A percentile compares a stretch with the other conserved stretches of the same genome.
Conservation (phyloP, 2,113 vertebrate genomes). For the Girardinichthys multiradiatus region DNA sequence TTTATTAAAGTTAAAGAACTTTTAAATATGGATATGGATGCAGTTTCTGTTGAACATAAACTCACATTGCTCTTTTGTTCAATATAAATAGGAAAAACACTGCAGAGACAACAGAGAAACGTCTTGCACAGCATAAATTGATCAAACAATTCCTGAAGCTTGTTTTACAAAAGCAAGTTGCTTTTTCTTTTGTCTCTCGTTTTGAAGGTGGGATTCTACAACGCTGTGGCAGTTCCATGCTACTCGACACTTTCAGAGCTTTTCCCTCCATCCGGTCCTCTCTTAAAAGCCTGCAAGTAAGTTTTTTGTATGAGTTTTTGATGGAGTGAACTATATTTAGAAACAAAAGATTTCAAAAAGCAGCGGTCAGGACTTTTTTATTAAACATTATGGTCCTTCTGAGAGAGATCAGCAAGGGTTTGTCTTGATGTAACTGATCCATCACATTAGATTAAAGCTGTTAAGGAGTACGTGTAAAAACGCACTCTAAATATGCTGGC, state of each 20-base stretch:
- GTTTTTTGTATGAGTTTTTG: slow-evolving; percentile 24
- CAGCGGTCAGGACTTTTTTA: not conserved
- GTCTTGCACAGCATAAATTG: too few relatives aligned
- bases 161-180: not conserved
- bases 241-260: slow-evolving; percentile 92
- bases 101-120: not conserved
- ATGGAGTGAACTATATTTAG: not conserved
- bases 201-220: slow-evolving; percentile 95
- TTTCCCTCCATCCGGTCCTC: slow-evolving; percentile 88
- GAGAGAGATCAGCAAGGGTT: slow-evolving; percentile 19
- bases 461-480: slow-evolving; percentile 12
- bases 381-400: not conserved
- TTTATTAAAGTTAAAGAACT: too few relatives aligned
- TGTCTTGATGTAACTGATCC: slow-evolving; percentile 17
- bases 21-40: too few relatives aligned
- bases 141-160: too few relatives aligned
- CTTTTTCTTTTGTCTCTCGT: not conserved
- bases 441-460: slow-evolving; percentile 30
- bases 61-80: not conserved
- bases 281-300: slow-evolving; percentile 92
- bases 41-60: too few relatives aligned
- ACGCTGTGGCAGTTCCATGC: slow-evolving; percentile 95
- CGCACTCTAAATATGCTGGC: not conserved
- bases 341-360: not conserved
- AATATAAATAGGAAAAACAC: not conserved